A percentile compares a stretch with the other conserved stretches of the same genome.
Conservation (phyloP, 2,113 vertebrate species). For the Apaloderma vittatum region DNA sequence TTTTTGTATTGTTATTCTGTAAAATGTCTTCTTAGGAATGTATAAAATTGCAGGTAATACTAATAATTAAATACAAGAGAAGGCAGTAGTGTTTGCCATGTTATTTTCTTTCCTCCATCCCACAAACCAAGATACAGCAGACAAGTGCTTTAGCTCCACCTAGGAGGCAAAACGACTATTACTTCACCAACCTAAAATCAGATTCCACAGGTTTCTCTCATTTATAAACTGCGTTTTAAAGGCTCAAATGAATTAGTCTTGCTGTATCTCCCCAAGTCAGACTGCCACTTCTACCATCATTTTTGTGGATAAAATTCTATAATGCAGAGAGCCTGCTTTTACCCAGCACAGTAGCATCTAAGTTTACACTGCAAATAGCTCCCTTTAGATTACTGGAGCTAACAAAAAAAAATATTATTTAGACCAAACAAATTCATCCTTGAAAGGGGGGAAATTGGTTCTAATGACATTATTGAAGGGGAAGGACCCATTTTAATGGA, state of each 20-base stretch:
- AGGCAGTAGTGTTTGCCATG: not conserved
- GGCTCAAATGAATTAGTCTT: not conserved
- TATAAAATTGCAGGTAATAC: not conserved
- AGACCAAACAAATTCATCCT: not conserved
- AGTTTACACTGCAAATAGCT: not conserved
- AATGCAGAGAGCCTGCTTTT: not conserved
- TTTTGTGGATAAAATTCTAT: not conserved
- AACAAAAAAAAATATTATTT: not conserved
- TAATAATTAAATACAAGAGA: not conserved
- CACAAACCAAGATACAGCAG: not conserved
- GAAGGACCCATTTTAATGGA: not conserved
- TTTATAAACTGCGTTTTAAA: not conserved
- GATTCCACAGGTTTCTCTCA: not conserved
- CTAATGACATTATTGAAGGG: not conserved
- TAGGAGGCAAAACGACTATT: conserved; percentile 59
- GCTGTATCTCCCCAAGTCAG: not conserved
- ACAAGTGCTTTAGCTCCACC: conserved; percentile 68
- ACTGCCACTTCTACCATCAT: not conserved
- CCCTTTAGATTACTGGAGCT: not conserved
- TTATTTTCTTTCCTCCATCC: not conserved
- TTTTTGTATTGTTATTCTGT: not conserved
- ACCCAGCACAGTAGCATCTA: not conserved
- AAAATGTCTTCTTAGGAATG: not conserved
- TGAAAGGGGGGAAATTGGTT: not conserved
- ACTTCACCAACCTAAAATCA: not conserved